Evolutionary conservation across 2,113 vertebrate species (phyloP).

Genomic region (Pogonocichla stellata): DNA sequence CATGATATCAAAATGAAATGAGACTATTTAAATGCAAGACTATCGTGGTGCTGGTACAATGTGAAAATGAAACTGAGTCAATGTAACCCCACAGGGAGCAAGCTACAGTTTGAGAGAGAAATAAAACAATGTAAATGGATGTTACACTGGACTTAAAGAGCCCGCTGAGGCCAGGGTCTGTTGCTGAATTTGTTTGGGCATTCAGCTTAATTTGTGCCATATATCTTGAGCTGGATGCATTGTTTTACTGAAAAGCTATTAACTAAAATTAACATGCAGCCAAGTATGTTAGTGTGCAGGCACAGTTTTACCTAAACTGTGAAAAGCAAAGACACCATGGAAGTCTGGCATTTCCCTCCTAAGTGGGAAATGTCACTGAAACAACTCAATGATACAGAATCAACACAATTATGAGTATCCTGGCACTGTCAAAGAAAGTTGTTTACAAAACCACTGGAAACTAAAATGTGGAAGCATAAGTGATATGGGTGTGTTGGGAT

Average conservation of each 20-base stretch:
- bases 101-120: constrained; percentile 43
- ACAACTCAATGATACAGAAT: not conserved
- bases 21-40: constrained; percentile 74
- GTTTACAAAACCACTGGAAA: not conserved
- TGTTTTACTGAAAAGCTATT: constrained; percentile 57
- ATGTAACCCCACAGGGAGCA: constrained; percentile 52
- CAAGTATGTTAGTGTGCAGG: not conserved
- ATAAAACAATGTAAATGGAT: constrained; percentile 68
- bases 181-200: constrained; percentile 43
- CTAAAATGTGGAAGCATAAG: not conserved
- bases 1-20: constrained; percentile 60
- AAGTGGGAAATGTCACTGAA: not conserved
- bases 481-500: not conserved
- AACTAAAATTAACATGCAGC: constrained; percentile 64
- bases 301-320: constrained; percentile 43
- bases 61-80: constrained; percentile 64
- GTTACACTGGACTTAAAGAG: constrained; percentile 62
- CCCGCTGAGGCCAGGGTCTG: constrained; percentile 10
- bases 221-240: constrained; percentile 25
- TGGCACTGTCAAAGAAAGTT: not conserved
- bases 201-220: constrained; percentile 62
- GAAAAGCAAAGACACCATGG: constrained; percentile 13
- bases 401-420: not conserved
- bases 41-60: not conserved
- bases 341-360: not conserved